A percentile compares a stretch with the other conserved stretches of the same genome.
phyloP scores from a whole-genome alignment of 2,888 invertebrate species.

The Ctenicera cuprea region DNA sequence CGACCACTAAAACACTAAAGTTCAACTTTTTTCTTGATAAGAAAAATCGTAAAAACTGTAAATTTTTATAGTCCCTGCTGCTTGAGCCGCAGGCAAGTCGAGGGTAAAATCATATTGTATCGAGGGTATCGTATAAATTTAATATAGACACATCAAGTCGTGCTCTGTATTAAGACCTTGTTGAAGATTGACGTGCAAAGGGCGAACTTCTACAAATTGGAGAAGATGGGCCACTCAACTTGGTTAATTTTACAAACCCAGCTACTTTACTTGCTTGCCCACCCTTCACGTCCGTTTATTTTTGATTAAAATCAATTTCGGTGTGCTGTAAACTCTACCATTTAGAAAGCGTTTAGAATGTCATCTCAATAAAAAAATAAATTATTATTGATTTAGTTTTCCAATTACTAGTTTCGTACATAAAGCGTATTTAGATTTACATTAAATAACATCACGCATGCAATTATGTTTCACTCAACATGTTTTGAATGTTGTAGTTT shows the following conservation, averaged over 20 bases:
- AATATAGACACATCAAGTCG: conserved; percentile 38
- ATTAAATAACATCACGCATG: no score
- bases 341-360: no score
- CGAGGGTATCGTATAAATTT: conserved; percentile 41
- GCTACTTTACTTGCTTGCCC: conserved; percentile 3
- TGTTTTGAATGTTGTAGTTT: no score
- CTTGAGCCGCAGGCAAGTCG: conserved; percentile 32
- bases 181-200: conserved; percentile 15
- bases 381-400: no score
- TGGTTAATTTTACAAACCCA: conserved; percentile 23
- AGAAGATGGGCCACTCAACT: conserved; percentile 28
- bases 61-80: conserved; percentile 38
- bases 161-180: conserved; percentile 19
- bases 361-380: no score
- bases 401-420: no score
- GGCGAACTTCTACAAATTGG: conserved; percentile 30
- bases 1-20: conserved; percentile 16
- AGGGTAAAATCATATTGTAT: conserved; percentile 46
- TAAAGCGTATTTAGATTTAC: no score
- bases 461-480: no score
- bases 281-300: background rate
- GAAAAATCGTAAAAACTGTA: conserved; percentile 41
- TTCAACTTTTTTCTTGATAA: conserved; percentile 27
- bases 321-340: no score
- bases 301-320: conserved; percentile 24